These are phyloP conservation scores for Bettongia penicillata DNA, from an alignment of 2,113 vertebrate genomes.

Conservation along the genomic window DNA sequence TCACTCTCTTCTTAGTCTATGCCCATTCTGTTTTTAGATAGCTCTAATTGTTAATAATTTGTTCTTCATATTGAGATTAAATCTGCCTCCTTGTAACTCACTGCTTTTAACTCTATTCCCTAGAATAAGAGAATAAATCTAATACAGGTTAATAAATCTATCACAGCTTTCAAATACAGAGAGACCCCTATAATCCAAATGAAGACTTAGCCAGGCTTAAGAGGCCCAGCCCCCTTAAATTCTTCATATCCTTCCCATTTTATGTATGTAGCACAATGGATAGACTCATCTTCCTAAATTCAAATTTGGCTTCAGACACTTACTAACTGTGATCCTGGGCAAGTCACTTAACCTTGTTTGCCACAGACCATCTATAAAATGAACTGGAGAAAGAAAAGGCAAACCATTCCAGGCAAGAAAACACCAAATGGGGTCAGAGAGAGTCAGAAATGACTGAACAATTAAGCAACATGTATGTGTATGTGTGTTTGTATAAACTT, in stretches of 20 bases:
- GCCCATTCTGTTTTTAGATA: background rate
- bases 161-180: background rate
- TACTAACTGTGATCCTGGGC: background rate
- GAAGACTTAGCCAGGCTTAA: background rate
- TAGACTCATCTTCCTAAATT: background rate
- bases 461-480: background rate
- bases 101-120: background rate
- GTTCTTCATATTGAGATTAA: background rate
- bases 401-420: background rate
- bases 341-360: background rate
- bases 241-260: background rate
- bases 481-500: background rate
- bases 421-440: background rate
- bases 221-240: background rate
- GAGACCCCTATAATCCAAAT: background rate
- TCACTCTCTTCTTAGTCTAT: background rate
- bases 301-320: background rate
- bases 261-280: background rate
- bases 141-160: background rate
- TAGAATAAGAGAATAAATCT: background rate
- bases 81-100: background rate
- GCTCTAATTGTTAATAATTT: background rate
- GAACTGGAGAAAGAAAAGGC: background rate
- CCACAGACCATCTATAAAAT: background rate
- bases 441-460: background rate